These are phyloP conservation scores for Tyrophagus putrescentiae DNA, from an alignment of 1,140 invertebrate species.

Conservation along the genomic window DNA sequence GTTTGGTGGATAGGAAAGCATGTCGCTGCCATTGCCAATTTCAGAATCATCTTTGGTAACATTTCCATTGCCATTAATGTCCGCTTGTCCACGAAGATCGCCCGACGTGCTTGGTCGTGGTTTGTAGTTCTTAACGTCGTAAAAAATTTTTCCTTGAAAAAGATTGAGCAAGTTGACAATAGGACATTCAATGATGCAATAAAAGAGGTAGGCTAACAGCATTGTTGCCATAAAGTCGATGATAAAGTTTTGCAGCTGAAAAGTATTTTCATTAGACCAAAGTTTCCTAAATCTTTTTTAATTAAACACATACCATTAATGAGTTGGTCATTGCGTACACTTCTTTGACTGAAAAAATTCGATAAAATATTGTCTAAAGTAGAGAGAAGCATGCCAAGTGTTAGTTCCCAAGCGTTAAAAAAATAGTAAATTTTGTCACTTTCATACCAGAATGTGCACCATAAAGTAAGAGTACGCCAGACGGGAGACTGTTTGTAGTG, in stretches of 20 bases:
- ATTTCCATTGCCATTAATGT: neutral
- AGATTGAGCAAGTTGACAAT: slow-evolving; percentile 6
- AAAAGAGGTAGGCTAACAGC: slow-evolving; percentile 12
- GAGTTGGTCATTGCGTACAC: slow-evolving; percentile 10
- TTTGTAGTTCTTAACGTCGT: slow-evolving; percentile 7
- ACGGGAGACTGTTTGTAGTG: slow-evolving; percentile 8
- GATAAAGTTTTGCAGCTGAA: slow-evolving; percentile 15
- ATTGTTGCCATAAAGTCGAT: slow-evolving; percentile 13
- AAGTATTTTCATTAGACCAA: too few species aligned
- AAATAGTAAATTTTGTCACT: too few species aligned
- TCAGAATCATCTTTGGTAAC: neutral
- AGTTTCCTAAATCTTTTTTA: too few species aligned
- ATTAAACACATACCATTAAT: slow-evolving; percentile 13
- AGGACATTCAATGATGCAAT: slow-evolving; percentile 12
- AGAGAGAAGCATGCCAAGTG: too few species aligned
- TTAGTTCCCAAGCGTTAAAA: too few species aligned
- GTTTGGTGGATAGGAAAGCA: neutral
- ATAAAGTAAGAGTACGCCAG: slow-evolving; percentile 17
- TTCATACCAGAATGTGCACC: slow-evolving; percentile 11
- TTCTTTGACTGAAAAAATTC: slow-evolving; percentile 12
- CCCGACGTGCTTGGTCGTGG: neutral
- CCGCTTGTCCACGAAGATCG: neutral
- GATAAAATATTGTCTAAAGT: too few species aligned
- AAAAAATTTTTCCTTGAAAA: slow-evolving; percentile 3
- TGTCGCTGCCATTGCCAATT: neutral